Evolutionary conservation across 2,113 vertebrate species (phyloP), one percentile per base, ranked within the genome.

Genomic region (Syrmaticus mikado): DNA sequence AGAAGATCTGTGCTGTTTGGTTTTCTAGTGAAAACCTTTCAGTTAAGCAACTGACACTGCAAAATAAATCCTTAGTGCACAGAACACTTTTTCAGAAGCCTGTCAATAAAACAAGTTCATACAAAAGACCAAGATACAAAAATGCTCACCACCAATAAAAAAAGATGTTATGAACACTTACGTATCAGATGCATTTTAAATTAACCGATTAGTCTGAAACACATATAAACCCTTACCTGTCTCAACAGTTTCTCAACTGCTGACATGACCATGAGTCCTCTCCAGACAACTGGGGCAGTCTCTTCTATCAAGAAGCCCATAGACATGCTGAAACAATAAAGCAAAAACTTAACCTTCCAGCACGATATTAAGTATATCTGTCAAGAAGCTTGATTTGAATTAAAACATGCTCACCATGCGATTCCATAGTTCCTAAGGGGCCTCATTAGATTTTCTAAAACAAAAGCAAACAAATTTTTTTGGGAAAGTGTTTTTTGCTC

Each of bases 211-310:
- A 89, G 41, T 64, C 8, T 30, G n/a, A 81, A 94, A 43, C 60
- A 64, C 8, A 92, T 92, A 83, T 30, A 82, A 65, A 28, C 62
- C 57, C 97, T 97, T 96, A 99, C 99, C 98, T 99, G 98, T 89
- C 99, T 98, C 94, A 99, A 96, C 45, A 99, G 94, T 61, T 98
- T 99, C 95, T 99, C 98, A 93, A 99, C 92, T 19, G 99, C 99
- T 82, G 99, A 99, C 99, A 99, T 99, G 41, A 99, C 99, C 99
- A 99, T 99, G 92, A 99, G 98, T 4, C 99, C 99, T 90, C 99
- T 97, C 99, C 99, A 99, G 52, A 99, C 98, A 90, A 99, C 95
- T 0, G 99, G 99, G 28, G 98, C 97, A 24, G 95, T 96, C 28
- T 99, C 99, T 89, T 99, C 99, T 96, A 99, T 96, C 94, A 99